Conservation (phyloP, 1,140 invertebrate species). For the Homalodisca vitripennis region DNA sequence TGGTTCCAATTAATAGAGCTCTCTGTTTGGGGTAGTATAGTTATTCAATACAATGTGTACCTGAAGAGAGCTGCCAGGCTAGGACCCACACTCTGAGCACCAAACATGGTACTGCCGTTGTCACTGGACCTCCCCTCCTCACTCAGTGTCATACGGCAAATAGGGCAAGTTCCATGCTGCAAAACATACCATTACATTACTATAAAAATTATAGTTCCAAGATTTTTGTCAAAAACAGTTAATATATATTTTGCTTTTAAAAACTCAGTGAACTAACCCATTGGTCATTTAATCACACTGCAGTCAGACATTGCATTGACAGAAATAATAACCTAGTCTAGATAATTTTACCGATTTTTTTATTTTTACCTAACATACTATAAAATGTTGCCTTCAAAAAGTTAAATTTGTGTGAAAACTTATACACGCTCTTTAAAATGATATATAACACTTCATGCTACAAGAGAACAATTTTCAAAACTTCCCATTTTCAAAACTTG, state of each 20-base stretch:
- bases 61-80: constrained; percentile 53
- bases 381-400: too few relatives aligned
- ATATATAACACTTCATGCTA: too few relatives aligned
- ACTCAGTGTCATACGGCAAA: constrained; percentile 80
- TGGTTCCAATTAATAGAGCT: not conserved
- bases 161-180: constrained; percentile 91
- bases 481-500: too few relatives aligned
- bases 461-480: too few relatives aligned
- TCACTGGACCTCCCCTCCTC: constrained; percentile 52
- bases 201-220: not conserved
- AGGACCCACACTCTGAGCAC: constrained; percentile 46
- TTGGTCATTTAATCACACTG: not conserved
- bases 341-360: too few relatives aligned
- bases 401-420: too few relatives aligned
- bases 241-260: not conserved
- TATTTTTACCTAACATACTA: too few relatives aligned
- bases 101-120: constrained; percentile 35
- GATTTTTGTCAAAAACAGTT: not conserved
- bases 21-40: not conserved
- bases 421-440: too few relatives aligned
- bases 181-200: constrained; percentile 42
- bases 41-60: constrained; percentile 39
- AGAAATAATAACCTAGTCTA: too few relatives aligned
- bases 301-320: too few relatives aligned
- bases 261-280: not conserved